Base-by-base conservation (phyloP, 2,797 vertebrate species). In the Picus viridis region DNA sequence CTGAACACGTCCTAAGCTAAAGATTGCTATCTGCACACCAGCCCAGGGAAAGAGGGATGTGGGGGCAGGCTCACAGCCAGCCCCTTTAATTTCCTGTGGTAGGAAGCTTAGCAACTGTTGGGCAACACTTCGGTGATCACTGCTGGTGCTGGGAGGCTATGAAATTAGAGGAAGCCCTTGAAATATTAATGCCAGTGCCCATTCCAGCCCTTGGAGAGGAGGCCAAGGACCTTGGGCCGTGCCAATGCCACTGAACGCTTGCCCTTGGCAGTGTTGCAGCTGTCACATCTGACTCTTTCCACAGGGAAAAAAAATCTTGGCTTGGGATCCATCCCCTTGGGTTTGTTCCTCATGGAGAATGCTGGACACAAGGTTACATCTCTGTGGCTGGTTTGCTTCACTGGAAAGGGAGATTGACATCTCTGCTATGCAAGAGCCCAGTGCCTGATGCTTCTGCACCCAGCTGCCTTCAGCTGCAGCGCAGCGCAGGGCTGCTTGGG, bases 81-180 rank as follows among this genome's bases (percentile, higher is more conserved):
- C 32, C 83, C 54, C 39, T 92, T 94, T 94, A 90, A 95, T 95
- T 96, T 95, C 93, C 94, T 95, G 85, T 83, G 83, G 61, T 73
- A 84, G 89, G 80, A 88, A 91, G 80, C 74, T 92, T 83, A 90
- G 73, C 64, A 90, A 82, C 64, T 72, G 14, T 68, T 76, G 12
- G 10, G 68, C 86, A 94, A 75, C 75, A 91, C 82, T 94, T 62
- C 53, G 73, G 57, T 93, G 82, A 76, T 92, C 91, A 71, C 70
- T 93, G 59, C 76, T 67, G 81, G 45, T 57, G 59, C 34, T 78
- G 72, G 27, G 53, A 92, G 88, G 76, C 80, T 75, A 51, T 72
- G 75, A 87, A 92, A 92, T 87, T 78, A 92, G 84, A 92, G 82
- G 53, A 92, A 95, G 86, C 73, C 90, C 79, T 95, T 96, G 90